Evolutionary conservation across 1,140 invertebrate species (phyloP), one percentile per base, ranked within the genome.

Genomic region (Pomacea maculata): DNA sequence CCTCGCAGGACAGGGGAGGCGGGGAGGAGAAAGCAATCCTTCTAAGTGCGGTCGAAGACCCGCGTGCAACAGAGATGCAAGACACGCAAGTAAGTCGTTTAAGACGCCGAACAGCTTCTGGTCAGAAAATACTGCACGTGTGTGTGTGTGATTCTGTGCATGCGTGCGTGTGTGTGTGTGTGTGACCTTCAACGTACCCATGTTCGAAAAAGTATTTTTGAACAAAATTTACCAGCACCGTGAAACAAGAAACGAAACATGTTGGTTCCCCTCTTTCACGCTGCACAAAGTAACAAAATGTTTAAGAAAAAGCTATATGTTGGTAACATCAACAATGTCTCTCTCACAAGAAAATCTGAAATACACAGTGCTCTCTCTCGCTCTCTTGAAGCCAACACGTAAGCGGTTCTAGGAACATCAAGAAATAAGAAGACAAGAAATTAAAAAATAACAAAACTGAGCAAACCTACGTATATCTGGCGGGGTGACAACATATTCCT

Each of bases 401-500:
- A n/a, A 73, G 25, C 4, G 57, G n/a, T 11, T 11, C 3, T n/a
- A 74, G 52, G 57, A n/a, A 45, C 29, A 45, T 10, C 29, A 1
- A 0, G 7, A 73, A 55, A 57, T 55, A 8, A 57, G 57, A 82
- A 73, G 80, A 78, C 10, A 80, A n/a, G 78, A 19, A 61, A 54
- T 80, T n/a, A 55, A 61, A 25, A 25, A 25, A 25, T 25, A 25
- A 25, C 0, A 25, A 25, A 25, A 25, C 25, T 25, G n/a, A 57
- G 73, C 54, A 52, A 17, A 21, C 85, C 80, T 82, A 88, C 87
- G 80, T 71, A 80, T 79, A 63, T 81, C 84, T 61, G 86, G 85
- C 76, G 88, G 86, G 57, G 78, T 81, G 75, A 88, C 82, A 52
- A 82, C 52, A 82, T 87, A 88, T 73, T 86, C 80, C 64, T 84